Conservation (phyloP, 2,888 invertebrate species). For the Thalpophila matura region DNA sequence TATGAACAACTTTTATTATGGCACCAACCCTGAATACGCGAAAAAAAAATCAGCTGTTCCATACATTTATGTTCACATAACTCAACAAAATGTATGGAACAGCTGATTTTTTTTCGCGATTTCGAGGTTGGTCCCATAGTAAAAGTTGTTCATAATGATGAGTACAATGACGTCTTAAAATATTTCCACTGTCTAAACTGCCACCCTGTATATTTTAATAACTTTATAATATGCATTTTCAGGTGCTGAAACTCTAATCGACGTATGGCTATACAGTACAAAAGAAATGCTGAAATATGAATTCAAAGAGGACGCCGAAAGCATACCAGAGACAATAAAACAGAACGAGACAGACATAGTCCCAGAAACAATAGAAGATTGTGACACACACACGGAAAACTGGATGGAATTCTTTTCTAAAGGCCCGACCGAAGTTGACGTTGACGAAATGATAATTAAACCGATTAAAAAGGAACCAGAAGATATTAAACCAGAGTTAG, state of each 20-base stretch:
- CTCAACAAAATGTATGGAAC: too few species aligned
- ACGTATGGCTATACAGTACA: slow-evolving; percentile 92
- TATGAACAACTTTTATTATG: too few species aligned
- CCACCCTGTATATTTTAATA: too few species aligned
- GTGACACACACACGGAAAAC: slow-evolving; percentile 68
- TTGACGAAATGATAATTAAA: slow-evolving; percentile 86
- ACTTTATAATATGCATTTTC: too few species aligned
- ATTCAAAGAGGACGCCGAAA: slow-evolving; percentile 72
- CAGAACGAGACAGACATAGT: slow-evolving; percentile 26
- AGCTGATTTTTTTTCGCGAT: too few species aligned
- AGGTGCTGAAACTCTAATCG: slow-evolving; percentile 95
- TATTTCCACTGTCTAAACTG: too few species aligned
- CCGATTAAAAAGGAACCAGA: slow-evolving; percentile 73
- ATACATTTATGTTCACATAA: too few species aligned
- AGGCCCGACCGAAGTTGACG: slow-evolving; percentile 79
- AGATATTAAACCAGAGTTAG: slow-evolving; percentile 59
- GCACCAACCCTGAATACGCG: too few species aligned
- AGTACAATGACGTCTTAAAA: too few species aligned
- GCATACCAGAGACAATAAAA: slow-evolving; percentile 36
- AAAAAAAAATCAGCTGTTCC: too few species aligned
- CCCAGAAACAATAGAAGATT: slow-evolving; percentile 34
- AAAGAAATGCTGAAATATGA: slow-evolving; percentile 83
- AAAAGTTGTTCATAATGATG: too few species aligned
- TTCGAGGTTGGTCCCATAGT: too few species aligned
- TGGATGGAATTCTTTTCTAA: slow-evolving; percentile 87